Evolutionary conservation across 2,888 invertebrate species (phyloP).

Genomic region (Patella ulyssiponensis): DNA sequence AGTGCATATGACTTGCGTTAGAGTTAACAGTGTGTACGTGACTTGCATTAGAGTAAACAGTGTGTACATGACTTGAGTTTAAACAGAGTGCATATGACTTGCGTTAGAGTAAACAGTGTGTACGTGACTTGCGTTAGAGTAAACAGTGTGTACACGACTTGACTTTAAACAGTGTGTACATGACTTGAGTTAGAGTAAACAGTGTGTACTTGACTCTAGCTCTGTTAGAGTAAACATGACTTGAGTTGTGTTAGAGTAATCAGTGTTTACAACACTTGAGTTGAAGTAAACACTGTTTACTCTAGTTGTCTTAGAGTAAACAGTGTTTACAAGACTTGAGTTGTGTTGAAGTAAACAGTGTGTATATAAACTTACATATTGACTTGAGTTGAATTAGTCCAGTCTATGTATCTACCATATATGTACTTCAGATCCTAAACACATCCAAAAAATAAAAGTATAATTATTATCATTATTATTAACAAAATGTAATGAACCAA

Average conservation of each 20-base stretch:
- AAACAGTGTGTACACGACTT: neutral
- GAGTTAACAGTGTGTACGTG: neutral
- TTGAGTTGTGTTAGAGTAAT: neutral
- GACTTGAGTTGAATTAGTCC: conserved; percentile 71
- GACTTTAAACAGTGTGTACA: neutral
- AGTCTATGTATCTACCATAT: conserved; percentile 80
- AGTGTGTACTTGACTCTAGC: neutral
- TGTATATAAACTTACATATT: conserved; percentile 63
- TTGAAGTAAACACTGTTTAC: neutral
- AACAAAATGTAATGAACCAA: too few relatives aligned
- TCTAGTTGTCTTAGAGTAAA: neutral
- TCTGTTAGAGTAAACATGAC: neutral
- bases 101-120: neutral
- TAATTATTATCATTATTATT: too few relatives aligned
- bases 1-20: too few relatives aligned
- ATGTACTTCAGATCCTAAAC: conserved; percentile 78
- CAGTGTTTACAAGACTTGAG: neutral
- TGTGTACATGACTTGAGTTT: too few relatives aligned
- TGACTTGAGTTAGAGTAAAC: neutral
- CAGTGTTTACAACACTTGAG: neutral
- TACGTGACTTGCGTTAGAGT: neutral
- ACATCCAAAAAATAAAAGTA: neutral
- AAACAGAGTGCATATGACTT: too few relatives aligned
- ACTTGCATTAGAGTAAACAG: neutral
- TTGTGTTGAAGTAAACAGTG: neutral